Base-by-base conservation (phyloP, 2,888 invertebrate genomes). In the Papilio elwesi region DNA sequence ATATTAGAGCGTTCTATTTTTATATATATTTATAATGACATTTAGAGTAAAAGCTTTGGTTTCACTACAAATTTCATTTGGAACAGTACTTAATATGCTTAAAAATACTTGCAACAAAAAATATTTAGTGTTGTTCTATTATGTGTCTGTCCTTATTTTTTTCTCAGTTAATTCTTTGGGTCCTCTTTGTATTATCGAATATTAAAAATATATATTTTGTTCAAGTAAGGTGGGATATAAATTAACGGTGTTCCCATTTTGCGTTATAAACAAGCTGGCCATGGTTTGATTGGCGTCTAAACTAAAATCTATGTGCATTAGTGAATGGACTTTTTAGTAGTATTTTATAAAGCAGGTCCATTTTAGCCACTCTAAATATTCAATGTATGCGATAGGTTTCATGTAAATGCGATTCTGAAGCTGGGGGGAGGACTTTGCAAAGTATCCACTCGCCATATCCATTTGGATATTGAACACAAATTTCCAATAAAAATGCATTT, bases 401-500 rank as follows among this genome's bases (percentile, higher is more conserved):
- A 69, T 65, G 68, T 51, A 69, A 73, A 73, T 73, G 48, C 49
- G 64, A 72, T 69, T 69, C 57, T 38, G 43, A 69, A 69, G 52
- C 49, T 2, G 26, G 65, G 68, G 59, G 59, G 59, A 38, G n/a
- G 38, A 62, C 59, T 59, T 57, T 57, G 68, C 68, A 65, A 73
- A 57, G 68, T 57, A 51, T 51, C 68, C 63, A 65, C 55, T 64
- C 68, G 38, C 51, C 51, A 57, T 73, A 73, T 81, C 88, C 87
- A 90, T 90, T 86, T 86, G 80, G 86, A 86, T 89, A 90, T 90
- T 90, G 90, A 83, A 87, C 89, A 89, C 81, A 64, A 67, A 57
- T 66, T 66, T 66, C 55, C 49, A 57, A 64, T 64, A 70, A 64
- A 59, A 63, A 64, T 70, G 64, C 70, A 70, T 53, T 63, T 48